Percentiles rank a stretch among this genome's conserved stretches.
These are phyloP conservation scores for Erinaceus europaeus DNA, from an alignment of 2,113 vertebrate genomes.

Conservation along the genomic window DNA sequence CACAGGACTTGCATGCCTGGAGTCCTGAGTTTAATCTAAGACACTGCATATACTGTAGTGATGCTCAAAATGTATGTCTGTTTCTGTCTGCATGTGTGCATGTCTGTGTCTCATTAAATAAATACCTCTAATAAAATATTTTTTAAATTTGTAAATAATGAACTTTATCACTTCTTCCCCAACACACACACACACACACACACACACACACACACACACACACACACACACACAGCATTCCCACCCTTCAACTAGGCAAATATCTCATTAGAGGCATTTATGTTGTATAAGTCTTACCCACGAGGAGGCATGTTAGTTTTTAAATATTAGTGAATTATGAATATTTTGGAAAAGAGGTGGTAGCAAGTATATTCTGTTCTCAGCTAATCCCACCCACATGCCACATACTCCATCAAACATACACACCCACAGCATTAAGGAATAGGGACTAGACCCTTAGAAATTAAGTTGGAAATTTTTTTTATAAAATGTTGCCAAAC, in stretches of 20 bases:
- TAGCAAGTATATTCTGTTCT: constrained; percentile 17
- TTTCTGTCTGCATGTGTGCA: no score
- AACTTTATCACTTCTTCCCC: not conserved
- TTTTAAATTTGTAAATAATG: not conserved
- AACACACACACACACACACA: not conserved
- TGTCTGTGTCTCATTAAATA: no score
- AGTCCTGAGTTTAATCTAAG: no score
- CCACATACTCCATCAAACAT: not conserved
- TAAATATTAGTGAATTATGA: constrained; percentile 33
- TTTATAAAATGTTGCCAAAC: not conserved
- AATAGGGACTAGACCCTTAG: not conserved
- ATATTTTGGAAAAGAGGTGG: constrained; percentile 11
- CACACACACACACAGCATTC: no score
- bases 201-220: no score
- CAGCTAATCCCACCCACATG: not conserved
- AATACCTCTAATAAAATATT: no score
- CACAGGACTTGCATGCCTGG: no score
- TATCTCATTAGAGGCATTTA: not conserved
- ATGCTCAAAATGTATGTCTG: no score
- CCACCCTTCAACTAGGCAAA: not conserved
- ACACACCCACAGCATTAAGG: not conserved
- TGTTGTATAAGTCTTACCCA: not conserved
- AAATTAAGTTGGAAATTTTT: not conserved
- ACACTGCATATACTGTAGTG: no score
- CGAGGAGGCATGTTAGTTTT: not conserved